Conservation (phyloP, 2,797 vertebrate species). For the Orientallactaga sibirica region DNA sequence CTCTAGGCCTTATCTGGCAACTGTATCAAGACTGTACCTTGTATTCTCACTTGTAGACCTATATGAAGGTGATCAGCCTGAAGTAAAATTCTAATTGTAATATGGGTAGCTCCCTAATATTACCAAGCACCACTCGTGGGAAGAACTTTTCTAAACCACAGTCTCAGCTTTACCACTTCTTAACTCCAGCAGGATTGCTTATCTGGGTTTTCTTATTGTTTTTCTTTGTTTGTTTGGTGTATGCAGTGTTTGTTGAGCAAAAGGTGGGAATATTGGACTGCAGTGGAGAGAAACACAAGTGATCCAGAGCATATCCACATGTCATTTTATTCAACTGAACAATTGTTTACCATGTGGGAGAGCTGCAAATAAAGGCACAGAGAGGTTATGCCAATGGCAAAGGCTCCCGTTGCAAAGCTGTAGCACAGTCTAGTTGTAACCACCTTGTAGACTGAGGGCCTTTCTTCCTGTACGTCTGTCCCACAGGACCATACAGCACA, state of each 20-base stretch:
- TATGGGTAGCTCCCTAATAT: not conserved
- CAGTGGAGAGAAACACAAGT: not conserved
- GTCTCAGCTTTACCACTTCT: not conserved
- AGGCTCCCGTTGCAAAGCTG: not conserved
- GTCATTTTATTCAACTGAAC: not conserved
- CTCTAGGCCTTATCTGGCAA: too few relatives aligned
- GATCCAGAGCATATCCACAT: not conserved
- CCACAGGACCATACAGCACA: too few relatives aligned
- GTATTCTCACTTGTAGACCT: slow-evolving; percentile 18
- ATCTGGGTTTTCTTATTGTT: not conserved
- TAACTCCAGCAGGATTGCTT: not conserved
- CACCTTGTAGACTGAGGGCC: not conserved
- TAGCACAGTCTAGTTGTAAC: not conserved
- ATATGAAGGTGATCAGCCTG: not conserved
- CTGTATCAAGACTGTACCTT: not conserved
- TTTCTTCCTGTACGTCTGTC: not conserved
- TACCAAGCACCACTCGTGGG: not conserved
- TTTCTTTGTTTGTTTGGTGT: not conserved
- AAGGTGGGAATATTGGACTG: not conserved
- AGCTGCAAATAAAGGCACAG: not conserved
- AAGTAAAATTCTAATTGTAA: slow-evolving; percentile 22
- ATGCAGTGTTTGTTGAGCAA: not conserved
- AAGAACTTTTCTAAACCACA: not conserved
- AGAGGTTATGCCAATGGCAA: not conserved
- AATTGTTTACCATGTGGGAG: not conserved